Evolutionary conservation across 2,888 invertebrate genomes (phyloP).

Genomic region (Brachynemurus nebulosus): DNA sequence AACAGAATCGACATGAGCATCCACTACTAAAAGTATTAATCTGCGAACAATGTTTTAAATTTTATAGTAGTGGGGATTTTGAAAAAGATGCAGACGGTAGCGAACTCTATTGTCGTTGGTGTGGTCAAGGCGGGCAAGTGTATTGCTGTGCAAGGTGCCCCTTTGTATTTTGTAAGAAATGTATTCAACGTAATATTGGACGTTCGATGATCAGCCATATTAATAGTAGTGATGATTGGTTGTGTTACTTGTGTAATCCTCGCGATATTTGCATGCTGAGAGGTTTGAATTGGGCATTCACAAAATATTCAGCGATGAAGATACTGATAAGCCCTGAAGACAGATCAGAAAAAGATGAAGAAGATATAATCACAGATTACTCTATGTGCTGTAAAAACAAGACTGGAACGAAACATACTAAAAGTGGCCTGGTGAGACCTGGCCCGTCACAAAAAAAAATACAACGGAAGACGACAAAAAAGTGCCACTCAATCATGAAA

Average conservation of each 20-base stretch:
- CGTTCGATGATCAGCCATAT: conserved; percentile 50
- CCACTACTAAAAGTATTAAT: conserved; percentile 58
- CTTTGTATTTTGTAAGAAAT: conserved; percentile 64
- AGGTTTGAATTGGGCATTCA: conserved; percentile 56
- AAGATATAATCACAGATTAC: neutral
- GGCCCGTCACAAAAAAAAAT: too few relatives aligned
- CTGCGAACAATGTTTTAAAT: conserved; percentile 57
- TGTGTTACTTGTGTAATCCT: conserved; percentile 61
- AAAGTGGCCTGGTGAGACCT: too few relatives aligned
- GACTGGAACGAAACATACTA: neutral
- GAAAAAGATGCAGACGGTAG: conserved; percentile 74
- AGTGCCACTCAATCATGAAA: too few relatives aligned
- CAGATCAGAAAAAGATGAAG: neutral
- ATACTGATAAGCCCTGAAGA: conserved; percentile 35
- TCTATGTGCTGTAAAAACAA: neutral
- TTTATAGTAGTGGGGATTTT: conserved; percentile 69
- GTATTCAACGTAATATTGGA: conserved; percentile 59
- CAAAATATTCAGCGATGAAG: conserved; percentile 50
- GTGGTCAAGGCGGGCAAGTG: conserved; percentile 54
- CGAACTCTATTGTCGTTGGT: conserved; percentile 72
- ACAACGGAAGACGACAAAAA: too few relatives aligned
- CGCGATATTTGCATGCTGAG: conserved; percentile 48
- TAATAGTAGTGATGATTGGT: conserved; percentile 65
- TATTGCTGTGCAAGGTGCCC: conserved; percentile 66
- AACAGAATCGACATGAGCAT: conserved; percentile 52